Conservation (phyloP, 2,113 vertebrate species). For the Onychostruthus taczanowskii region DNA sequence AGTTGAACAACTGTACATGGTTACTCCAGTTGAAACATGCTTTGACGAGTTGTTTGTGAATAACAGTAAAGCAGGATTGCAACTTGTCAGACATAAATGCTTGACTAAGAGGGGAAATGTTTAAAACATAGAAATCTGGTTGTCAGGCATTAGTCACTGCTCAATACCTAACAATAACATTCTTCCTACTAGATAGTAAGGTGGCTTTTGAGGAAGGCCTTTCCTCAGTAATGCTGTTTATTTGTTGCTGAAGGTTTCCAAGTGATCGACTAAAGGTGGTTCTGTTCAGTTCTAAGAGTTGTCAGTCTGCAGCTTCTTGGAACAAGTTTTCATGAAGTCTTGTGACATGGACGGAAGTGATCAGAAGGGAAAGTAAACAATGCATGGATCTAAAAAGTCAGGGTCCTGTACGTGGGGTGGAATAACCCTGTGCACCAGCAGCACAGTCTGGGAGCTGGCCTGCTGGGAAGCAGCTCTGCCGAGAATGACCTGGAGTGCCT, state of each 20-base stretch:
- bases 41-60: not conserved
- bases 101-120: not conserved
- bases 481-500: not conserved
- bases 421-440: too few species aligned
- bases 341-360: not conserved
- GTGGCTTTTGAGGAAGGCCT: not conserved
- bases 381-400: not conserved
- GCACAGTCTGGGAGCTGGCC: not conserved
- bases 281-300: not conserved
- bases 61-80: not conserved
- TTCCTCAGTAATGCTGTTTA: not conserved
- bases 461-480: not conserved
- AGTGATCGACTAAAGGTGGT: rapidly evolving
- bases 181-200: not conserved
- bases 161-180: not conserved
- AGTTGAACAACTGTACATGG: not conserved
- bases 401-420: too few species aligned
- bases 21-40: not conserved
- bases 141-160: not conserved
- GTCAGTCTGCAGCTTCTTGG: not conserved
- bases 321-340: not conserved
- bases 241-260: not conserved
- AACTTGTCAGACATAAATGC: not conserved
- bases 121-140: not conserved
- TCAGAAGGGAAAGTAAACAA: not conserved